phyloP scores from a whole-genome alignment of 2,113 vertebrate genomes.

The Oceanites oceanicus region DNA sequence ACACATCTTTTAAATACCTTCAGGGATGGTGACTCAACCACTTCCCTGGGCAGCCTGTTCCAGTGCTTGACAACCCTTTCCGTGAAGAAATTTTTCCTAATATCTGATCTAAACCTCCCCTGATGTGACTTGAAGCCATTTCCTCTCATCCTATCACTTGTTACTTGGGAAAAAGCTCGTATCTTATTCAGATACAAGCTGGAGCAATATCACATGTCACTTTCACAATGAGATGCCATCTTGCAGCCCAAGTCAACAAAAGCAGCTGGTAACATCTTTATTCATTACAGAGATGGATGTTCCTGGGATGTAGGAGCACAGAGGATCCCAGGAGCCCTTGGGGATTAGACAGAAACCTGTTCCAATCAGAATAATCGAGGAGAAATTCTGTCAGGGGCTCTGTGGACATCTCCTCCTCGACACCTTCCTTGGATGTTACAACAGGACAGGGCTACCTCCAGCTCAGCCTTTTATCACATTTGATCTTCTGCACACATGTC shows the following conservation, averaged over 20 bases:
- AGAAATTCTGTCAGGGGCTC: neutral
- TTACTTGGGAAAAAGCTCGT: neutral
- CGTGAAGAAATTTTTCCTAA: no score
- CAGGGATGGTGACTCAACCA: no score
- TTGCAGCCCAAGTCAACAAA: neutral
- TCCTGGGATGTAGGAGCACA: neutral
- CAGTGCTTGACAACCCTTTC: no score
- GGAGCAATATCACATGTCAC: neutral
- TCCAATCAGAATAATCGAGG: neutral
- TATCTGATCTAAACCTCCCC: no score
- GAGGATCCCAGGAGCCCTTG: neutral
- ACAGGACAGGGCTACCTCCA: neutral
- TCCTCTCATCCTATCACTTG: neutral
- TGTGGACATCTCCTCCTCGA: neutral
- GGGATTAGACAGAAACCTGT: neutral
- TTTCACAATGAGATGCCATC: neutral
- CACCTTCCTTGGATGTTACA: neutral
- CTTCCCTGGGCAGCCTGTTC: no score
- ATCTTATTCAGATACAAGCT: neutral
- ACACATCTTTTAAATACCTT: no score
- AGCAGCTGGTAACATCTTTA: neutral
- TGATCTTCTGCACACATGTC: neutral
- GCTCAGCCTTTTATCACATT: neutral
- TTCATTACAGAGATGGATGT: neutral
- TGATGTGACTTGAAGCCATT: neutral